phyloP scores from a whole-genome alignment of 1,140 invertebrate genomes.

The Probaryconus sp. region DNA sequence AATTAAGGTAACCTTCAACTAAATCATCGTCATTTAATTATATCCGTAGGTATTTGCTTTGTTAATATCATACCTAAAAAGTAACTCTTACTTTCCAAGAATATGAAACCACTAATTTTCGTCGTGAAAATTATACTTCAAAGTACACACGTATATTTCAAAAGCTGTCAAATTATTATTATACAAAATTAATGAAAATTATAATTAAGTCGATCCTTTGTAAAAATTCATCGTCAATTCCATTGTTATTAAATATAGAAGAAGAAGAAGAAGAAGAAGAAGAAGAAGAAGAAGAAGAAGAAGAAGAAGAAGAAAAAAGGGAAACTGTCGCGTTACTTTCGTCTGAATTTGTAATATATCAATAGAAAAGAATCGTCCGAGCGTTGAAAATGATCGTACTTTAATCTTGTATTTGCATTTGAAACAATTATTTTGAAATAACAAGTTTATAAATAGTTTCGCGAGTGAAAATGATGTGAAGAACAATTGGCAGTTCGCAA shows the following conservation, averaged over 20 bases:
- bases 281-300: no score
- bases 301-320: slow-evolving; percentile 19
- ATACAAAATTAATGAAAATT: no score
- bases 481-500: slow-evolving; percentile 54
- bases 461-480: slow-evolving; percentile 35
- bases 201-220: no score
- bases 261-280: no score
- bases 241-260: no score
- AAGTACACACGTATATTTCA: no score
- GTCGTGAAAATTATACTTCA: background rate
- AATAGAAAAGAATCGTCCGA: slow-evolving; percentile 34
- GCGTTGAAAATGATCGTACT: slow-evolving; percentile 30
- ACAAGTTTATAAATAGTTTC: slow-evolving; percentile 46
- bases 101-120: slow-evolving; percentile 12
- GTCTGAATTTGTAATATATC: slow-evolving; percentile 38
- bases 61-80: slow-evolving; percentile 1
- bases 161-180: no score
- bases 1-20: slow-evolving; percentile 41
- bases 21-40: slow-evolving; percentile 17
- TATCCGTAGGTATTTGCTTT: slow-evolving; percentile 10
- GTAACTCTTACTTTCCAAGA: slow-evolving; percentile 37
- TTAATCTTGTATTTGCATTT: slow-evolving; percentile 42
- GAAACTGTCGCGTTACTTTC: slow-evolving; percentile 19
- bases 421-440: slow-evolving; percentile 44
- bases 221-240: no score